Evolutionary conservation across 2,888 invertebrate species (phyloP), one percentile per base, ranked within the genome.

Genomic region (Idaea biselata): DNA sequence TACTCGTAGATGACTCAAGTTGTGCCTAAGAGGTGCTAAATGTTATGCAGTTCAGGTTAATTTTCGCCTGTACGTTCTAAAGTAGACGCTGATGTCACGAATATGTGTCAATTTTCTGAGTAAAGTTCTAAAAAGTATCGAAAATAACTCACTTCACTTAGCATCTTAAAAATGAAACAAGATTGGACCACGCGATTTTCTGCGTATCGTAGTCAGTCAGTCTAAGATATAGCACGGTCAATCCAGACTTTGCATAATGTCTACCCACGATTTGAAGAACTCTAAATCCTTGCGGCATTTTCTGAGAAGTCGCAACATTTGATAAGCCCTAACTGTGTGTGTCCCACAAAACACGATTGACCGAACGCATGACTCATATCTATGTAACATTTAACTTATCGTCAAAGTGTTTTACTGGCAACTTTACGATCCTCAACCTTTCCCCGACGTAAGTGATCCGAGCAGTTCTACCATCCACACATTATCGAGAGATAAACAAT

Each of bases 401-500:
- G 55, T 56, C 18, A 55, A 55, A 56, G 56, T 44, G 44, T 44
- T 44, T 44, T 44, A 44, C 44, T 44, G 44, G 11, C 44, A 44
- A 44, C 44, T 44, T 56, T 56, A 56, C 56, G 56, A 56, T 11
- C 44, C 18, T 56, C 18, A 56, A 18, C 56, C 56, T 56, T 56
- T 56, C 56, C 18, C 56, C 17, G 5, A 55, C 16, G 44, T 44
- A 55, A 55, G 17, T 17, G 18, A 18, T 56, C 17, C 18, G 18
- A 56, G 18, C 56, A 56, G 17, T 16, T 17, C 55, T 16, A 6
- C 17, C 55, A 4, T n/a, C 55, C 55, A 55, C n/a, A 60, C 33
- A 59, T 63, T 61, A 63, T 60, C 60, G 60, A 58, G 56, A 65
- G 55, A 69, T 66, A 69, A 67, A 69, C 63, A 69, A 67, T 66